Base-by-base conservation (phyloP, 1,140 invertebrate species). In the Drosophila neocordata region DNA sequence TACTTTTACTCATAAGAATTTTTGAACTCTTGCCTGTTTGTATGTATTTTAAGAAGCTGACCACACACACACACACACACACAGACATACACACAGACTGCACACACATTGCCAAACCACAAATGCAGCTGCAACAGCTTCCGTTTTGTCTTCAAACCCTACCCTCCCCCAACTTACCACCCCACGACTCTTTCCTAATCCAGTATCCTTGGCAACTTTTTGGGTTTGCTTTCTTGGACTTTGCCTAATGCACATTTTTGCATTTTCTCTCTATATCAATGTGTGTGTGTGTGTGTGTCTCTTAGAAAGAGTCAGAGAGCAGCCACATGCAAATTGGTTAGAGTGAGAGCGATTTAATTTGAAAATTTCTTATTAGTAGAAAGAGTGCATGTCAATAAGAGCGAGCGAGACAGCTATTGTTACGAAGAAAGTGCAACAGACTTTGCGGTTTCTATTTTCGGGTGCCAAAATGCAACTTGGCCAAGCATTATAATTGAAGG, bases 221-320 rank as follows among this genome's bases (percentile, higher is more conserved):
- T 53, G 69, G 77, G 64, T 59, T 68, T 83, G 77, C 75, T 87
- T 81, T 85, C 81, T 85, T 85, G 82, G 78, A 80, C 82, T 87
- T 87, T 85, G 84, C 81, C 81, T 87, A 87, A 85, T 85, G 81
- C 81, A 85, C 81, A 85, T 85, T 85, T 85, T 85, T 85, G 81
- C 81, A 84, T 85, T 87, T 75, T 85, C 48, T 61, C 59, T 48
- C 41, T 20, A 64, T 64, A 34, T 35, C 3, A 6, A 61, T 66
- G 24, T 55, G 22, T 55, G 24, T 55, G 24, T 31, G 27, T 31
- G 2, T 31, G 27, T 31, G 27, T 31, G 27, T 34, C 24, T 55
- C 24, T 31, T 11, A 87, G 81, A 87, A 61, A 81, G 82, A 85
- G 81, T 61, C 66, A 44, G 70, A 51, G 67, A 48, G 15, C 15